Evolutionary conservation across 2,113 vertebrate species (phyloP), one percentile per base, ranked within the genome.

Genomic region (Brachyhypopomus occidentalis): DNA sequence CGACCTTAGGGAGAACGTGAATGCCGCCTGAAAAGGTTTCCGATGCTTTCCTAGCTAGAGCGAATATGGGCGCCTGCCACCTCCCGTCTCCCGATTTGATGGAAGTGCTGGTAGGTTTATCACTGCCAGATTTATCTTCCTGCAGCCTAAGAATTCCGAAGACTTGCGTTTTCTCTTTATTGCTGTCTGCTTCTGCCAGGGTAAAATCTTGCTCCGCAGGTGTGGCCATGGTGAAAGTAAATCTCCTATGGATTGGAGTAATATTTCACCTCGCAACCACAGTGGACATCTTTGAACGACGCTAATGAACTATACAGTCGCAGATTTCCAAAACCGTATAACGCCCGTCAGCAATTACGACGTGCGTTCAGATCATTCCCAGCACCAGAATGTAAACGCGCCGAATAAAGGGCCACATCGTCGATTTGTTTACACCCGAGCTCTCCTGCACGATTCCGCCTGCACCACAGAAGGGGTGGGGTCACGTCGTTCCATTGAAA

Each of bases 51-150:
- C 94, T 92, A 75, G 93, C 94, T 80, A 95, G 83, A 9, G 94
- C 94, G 82, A 95, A 95, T 79, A 95, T 94, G 45, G 94, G 94
- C 87, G 92, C 93, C 87, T 95, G 94, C 94, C 94, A 95, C 85
- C 93, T 90, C 27, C 92, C 93, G 75, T 94, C 93, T 75, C 84
- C 91, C 72, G 89, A 89, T 80, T 88, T 91, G 73, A 75, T 72
- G 5, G 84, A 70, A 5, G 72, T 52, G 73, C 67, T 16, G 77
- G 27, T 20, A 60, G 85, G 80, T 86, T 91, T 93, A 19, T 93
- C 92, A 1, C 8, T 90, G 62, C 56, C 72, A 6, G 82, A 55
- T 75, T 91, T 93, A 74, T 95, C 94, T 71, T 95, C 94, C 83
- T 95, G 94, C 41, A 95, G 84, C 84, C 94, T 86, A 60, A 95